Conservation (phyloP, 2,113 vertebrate species). For the Daubentonia madagascariensis region DNA sequence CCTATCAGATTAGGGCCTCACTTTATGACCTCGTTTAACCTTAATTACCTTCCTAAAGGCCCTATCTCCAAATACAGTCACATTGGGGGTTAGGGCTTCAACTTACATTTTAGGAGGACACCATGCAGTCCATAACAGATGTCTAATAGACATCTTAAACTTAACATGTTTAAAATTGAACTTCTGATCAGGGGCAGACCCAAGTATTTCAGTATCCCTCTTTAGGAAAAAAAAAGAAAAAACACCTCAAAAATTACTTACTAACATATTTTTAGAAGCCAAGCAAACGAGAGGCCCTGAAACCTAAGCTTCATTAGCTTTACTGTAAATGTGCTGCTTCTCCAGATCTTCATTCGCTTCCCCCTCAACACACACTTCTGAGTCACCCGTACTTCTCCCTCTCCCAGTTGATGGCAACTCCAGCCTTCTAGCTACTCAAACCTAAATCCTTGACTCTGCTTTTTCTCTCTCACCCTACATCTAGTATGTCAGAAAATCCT, state of each 20-base stretch:
- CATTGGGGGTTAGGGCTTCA: neutral
- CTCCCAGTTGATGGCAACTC: neutral
- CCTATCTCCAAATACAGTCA: neutral
- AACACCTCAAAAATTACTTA: neutral
- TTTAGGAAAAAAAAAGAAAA: neutral
- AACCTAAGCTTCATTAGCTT: neutral
- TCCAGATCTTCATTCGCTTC: neutral
- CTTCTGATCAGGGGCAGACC: neutral
- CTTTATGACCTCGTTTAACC: neutral
- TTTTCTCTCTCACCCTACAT: neutral
- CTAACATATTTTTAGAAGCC: neutral
- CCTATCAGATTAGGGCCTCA: neutral
- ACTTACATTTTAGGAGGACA: neutral
- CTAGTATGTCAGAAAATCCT: neutral
- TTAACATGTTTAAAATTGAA: neutral
- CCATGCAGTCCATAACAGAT: neutral
- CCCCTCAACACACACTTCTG: too few species aligned
- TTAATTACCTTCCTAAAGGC: neutral
- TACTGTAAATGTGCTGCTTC: neutral
- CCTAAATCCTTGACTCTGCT: neutral
- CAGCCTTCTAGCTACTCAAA: neutral
- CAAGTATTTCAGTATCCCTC: neutral
- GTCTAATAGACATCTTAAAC: neutral
- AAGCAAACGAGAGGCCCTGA: neutral
- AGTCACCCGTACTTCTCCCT: neutral